phyloP scores from a whole-genome alignment of 2,113 vertebrate genomes.

The Lampris incognitus region DNA sequence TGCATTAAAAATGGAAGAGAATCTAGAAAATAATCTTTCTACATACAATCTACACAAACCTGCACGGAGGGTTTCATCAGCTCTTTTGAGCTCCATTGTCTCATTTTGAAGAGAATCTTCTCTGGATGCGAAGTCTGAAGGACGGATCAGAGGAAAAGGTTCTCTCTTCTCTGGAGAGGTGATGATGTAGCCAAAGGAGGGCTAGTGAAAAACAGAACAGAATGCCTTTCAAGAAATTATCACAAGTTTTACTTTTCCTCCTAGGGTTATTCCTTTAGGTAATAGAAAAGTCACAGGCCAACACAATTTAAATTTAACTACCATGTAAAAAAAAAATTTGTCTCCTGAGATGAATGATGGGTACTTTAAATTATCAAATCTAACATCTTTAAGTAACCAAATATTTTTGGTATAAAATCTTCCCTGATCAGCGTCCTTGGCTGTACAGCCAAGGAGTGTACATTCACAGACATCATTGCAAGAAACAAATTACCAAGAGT shows the following conservation, averaged over 20 bases:
- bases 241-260: not conserved
- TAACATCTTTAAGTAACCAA: too few relatives aligned
- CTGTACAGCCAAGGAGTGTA: too few relatives aligned
- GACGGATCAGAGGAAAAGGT: slow-evolving; percentile 88
- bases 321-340: too few relatives aligned
- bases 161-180: slow-evolving; percentile 92
- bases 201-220: slow-evolving; percentile 74
- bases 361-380: too few relatives aligned
- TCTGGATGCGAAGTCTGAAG: slow-evolving; percentile 76
- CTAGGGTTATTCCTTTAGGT: not conserved
- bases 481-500: too few relatives aligned
- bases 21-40: not conserved
- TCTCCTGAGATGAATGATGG: too few relatives aligned
- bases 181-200: slow-evolving; percentile 96
- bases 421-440: too few relatives aligned
- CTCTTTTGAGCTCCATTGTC: slow-evolving; percentile 68
- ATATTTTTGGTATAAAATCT: too few relatives aligned
- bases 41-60: slow-evolving; percentile 69
- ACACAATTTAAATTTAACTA: too few relatives aligned
- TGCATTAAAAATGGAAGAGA: not conserved
- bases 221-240: not conserved
- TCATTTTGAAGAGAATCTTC: slow-evolving; percentile 66
- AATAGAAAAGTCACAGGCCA: not conserved
- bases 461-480: too few relatives aligned
- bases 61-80: slow-evolving; percentile 79